Evolutionary conservation across 2,888 invertebrate species (phyloP).

Genomic region (Rhaphigaster nebulosa): DNA sequence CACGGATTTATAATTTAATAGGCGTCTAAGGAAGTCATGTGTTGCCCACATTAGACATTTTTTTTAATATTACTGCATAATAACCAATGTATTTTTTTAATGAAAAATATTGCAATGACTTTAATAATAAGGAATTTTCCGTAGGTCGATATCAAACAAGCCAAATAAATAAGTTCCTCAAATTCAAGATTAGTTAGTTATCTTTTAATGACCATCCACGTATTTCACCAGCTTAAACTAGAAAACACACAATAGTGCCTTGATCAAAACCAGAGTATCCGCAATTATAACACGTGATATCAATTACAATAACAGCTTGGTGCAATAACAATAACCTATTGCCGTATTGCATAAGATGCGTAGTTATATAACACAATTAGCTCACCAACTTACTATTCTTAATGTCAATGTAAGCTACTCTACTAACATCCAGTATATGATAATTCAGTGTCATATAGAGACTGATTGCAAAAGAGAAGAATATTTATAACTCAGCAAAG

Average conservation of each 20-base stretch:
- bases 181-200: too few species aligned
- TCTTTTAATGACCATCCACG: too few species aligned
- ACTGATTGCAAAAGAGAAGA: background rate
- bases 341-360: background rate
- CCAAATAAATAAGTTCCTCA: too few species aligned
- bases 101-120: too few species aligned
- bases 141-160: too few species aligned
- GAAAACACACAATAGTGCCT: background rate
- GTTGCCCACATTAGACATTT: too few species aligned
- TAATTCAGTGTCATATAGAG: background rate
- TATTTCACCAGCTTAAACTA: background rate
- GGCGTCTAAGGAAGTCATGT: too few species aligned
- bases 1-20: too few species aligned
- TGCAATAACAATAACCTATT: background rate
- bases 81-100: too few species aligned
- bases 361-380: background rate
- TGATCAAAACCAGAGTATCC: background rate
- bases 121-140: too few species aligned
- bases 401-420: background rate
- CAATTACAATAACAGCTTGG: background rate
- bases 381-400: background rate
- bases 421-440: background rate
- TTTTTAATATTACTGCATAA: too few species aligned
- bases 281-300: background rate
- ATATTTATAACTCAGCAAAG: background rate